These are phyloP conservation scores for Arion vulgaris DNA, from an alignment of 1,140 invertebrate species.

Conservation along the genomic window DNA sequence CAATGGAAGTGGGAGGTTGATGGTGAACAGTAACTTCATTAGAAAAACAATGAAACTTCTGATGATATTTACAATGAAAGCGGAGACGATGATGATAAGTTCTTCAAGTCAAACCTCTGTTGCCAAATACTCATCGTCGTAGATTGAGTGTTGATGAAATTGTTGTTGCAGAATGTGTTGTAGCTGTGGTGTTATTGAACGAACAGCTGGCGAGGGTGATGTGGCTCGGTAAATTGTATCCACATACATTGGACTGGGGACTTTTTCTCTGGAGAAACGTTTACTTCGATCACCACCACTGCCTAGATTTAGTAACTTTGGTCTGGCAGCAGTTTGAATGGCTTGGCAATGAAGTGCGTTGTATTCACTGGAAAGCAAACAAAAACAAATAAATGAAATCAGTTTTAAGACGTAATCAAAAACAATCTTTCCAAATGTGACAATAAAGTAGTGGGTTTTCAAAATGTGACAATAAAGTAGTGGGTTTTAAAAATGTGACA, in stretches of 20 bases:
- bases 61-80: neutral
- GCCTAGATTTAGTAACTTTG: neutral
- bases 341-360: neutral
- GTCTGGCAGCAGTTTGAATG: neutral
- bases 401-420: too few species aligned
- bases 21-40: neutral
- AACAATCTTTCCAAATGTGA: too few species aligned
- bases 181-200: neutral
- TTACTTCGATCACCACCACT: neutral
- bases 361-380: slow-evolving; percentile 7
- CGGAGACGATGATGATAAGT: neutral
- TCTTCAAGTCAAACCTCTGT: slow-evolving; percentile 53
- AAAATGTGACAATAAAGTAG: too few species aligned
- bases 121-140: slow-evolving; percentile 57
- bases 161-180: neutral
- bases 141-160: slow-evolving; percentile 38
- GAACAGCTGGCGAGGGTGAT: neutral
- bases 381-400: neutral
- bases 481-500: too few species aligned
- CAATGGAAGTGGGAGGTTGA: neutral
- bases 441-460: too few species aligned
- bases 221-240: neutral
- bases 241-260: slow-evolving; percentile 1
- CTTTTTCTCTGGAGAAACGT: neutral
- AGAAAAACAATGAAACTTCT: neutral